phyloP scores from a whole-genome alignment of 2,888 invertebrate genomes.

The Acanthopleura granulata region DNA sequence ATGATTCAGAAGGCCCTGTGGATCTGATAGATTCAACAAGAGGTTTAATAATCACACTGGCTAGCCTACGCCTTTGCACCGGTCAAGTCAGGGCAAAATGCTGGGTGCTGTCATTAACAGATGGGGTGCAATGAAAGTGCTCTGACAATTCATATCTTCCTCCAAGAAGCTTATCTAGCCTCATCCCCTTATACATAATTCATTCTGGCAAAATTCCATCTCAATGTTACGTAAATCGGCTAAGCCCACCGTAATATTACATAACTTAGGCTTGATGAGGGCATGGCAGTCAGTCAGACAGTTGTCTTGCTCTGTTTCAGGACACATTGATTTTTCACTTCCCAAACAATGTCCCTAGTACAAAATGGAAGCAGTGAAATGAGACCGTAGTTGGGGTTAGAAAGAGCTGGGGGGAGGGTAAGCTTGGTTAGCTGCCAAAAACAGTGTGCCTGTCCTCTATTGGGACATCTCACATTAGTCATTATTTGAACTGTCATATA shows the following conservation, averaged over 20 bases:
- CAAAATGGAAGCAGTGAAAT: too few relatives aligned
- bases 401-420: too few relatives aligned
- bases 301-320: not conserved
- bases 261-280: not conserved
- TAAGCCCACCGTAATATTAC: not conserved
- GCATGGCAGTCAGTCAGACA: not conserved
- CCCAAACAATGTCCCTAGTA: too few relatives aligned
- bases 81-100: not conserved
- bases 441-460: too few relatives aligned
- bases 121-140: not conserved
- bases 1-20: too few relatives aligned
- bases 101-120: not conserved
- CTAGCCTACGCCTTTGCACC: too few relatives aligned
- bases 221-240: not conserved
- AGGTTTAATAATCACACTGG: too few relatives aligned
- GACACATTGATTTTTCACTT: not conserved
- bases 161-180: not conserved
- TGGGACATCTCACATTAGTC: too few relatives aligned
- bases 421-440: too few relatives aligned
- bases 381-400: too few relatives aligned
- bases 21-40: too few relatives aligned
- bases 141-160: not conserved
- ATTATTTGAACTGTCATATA: too few relatives aligned
- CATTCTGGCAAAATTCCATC: constrained; percentile 1
- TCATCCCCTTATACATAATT: constrained; percentile 7